Percentiles rank a stretch among this genome's conserved stretches.
These are phyloP conservation scores for Chlorops oryzae DNA, from an alignment of 1,140 invertebrate genomes.

Conservation along the genomic window DNA sequence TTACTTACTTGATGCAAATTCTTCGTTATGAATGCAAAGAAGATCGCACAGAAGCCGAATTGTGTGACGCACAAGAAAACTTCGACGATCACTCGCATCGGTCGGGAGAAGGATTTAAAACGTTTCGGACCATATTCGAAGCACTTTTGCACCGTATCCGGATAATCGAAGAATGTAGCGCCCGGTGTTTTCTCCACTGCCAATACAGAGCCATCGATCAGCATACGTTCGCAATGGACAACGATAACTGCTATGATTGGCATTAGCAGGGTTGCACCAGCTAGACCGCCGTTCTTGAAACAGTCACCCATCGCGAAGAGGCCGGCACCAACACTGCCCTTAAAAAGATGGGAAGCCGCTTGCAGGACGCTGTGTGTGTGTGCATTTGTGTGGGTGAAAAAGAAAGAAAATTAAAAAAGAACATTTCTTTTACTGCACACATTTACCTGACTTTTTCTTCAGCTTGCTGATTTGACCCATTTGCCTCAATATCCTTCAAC, in stretches of 20 bases:
- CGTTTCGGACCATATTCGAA: slow-evolving; percentile 64
- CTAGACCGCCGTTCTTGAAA: slow-evolving; percentile 65
- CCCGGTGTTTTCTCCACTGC: slow-evolving; percentile 34
- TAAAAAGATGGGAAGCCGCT: slow-evolving; percentile 54
- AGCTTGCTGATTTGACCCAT: no score
- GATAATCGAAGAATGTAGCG: slow-evolving; percentile 56
- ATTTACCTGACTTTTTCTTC: no score
- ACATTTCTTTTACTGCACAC: no score
- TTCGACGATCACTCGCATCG: slow-evolving; percentile 64
- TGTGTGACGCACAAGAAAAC: slow-evolving; percentile 84
- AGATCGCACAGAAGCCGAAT: slow-evolving; percentile 91
- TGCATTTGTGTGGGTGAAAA: no score
- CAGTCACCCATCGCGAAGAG: slow-evolving; percentile 71
- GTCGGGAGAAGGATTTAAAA: slow-evolving; percentile 54
- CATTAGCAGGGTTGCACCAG: slow-evolving; percentile 60
- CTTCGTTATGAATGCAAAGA: slow-evolving; percentile 84
- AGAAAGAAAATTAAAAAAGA: no score
- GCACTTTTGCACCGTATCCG: slow-evolving; percentile 69
- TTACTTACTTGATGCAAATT: slow-evolving; percentile 65
- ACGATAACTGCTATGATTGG: slow-evolving; percentile 64
- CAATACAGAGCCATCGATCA: slow-evolving; percentile 31
- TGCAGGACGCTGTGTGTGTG: slow-evolving; percentile 62
- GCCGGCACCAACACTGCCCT: slow-evolving; percentile 67
- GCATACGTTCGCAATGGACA: slow-evolving; percentile 64
- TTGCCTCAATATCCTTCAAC: no score